Base-by-base conservation (phyloP, 2,888 invertebrate species). In the Tortricodes alternella region DNA sequence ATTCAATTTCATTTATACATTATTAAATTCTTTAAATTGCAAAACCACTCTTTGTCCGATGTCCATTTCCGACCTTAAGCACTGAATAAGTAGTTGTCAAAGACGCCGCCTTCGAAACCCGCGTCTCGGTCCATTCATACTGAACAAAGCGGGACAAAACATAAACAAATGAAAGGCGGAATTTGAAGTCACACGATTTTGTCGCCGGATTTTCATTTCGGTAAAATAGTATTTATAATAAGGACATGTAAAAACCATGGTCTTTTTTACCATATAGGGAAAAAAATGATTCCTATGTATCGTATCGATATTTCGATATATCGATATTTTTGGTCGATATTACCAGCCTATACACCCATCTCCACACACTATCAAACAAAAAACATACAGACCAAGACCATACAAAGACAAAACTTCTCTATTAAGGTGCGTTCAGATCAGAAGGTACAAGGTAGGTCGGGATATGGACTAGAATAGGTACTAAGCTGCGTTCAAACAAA, bases 31-130 rank as follows among this genome's bases (percentile, higher is more conserved):
- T 72, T 61, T 67, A 71, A 77, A 78, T 73, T 77, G 73, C 73
- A 76, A 76, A 80, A 81, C 85, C 85, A 83, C 73, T 64, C 73
- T 72, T 71, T 76, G 71, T 77, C 72, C 66, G 68, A 74, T 81
- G 86, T 82, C 86, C 87, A 82, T 84, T 85, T 89, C 88, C 89
- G 87, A 86, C 85, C 79, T 65, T 67, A 74, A 71, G 70, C 71
- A 74, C 79, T 83, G 79, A 82, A 82, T 76, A 71, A 77, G 72
- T 71, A 74, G 74, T 75, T 77, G 80, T 83, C 83, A 87, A 87
- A 88, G 81, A 74, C 58, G 74, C 82, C 83, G 84, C 82, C 81
- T 80, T 81, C 83, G 83, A 82, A 78, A 76, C 77, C 73, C 65
- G 64, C 21, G 38, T 27, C 27, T 34, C 34, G 38, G n/a, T n/a